Evolutionary conservation across 1,140 invertebrate species (phyloP), one percentile per base, ranked within the genome.

Genomic region (Neodiprion lecontei): DNA sequence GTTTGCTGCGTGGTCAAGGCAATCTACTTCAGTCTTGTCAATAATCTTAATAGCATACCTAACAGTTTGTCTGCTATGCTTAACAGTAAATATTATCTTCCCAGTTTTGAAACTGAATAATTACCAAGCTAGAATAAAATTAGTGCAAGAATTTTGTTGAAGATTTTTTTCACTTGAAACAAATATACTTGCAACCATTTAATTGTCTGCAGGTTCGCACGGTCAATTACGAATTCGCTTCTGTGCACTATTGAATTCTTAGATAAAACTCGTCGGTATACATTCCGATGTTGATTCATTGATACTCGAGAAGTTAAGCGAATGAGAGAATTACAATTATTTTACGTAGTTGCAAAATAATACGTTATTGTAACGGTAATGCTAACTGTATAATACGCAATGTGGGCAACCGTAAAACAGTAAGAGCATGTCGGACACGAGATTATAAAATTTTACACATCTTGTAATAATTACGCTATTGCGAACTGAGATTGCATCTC

Each of bases 1-100:
- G 74, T 76, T 74, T 73, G 28, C 28, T 40, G 75, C 50, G 48
- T 66, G 79, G 75, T 77, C 76, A 80, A 82, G 81, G 79, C 78
- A 75, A 82, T 73, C 77, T 73, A 21, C 69, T 76, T 23, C 67
- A 69, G 40, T 8, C 11, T 69, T 61, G 53, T 61, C 53, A 61
- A 61, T 61, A 17, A 61, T 61, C 53, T 61, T 12, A 61, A 61
- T 61, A 69, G 61, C 7, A 14, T 65, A 65, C 17, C 61, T 65
- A 17, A 14, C 17, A 65, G 7, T 69, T 69, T 69, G 21, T 21
- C 67, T 69, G 14, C 14, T 40, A 40, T 11, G 67, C 23, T 69
- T 11, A 21, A 69, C 67, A 61, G 53, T 17, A 61, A 61, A 61
- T 61, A 61, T 61, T 61, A 14, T 61, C 11, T 14, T 0, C 3